Evolutionary conservation across 2,888 invertebrate species (phyloP), one percentile per base, ranked within the genome.

Genomic region (Tipula confusa): DNA sequence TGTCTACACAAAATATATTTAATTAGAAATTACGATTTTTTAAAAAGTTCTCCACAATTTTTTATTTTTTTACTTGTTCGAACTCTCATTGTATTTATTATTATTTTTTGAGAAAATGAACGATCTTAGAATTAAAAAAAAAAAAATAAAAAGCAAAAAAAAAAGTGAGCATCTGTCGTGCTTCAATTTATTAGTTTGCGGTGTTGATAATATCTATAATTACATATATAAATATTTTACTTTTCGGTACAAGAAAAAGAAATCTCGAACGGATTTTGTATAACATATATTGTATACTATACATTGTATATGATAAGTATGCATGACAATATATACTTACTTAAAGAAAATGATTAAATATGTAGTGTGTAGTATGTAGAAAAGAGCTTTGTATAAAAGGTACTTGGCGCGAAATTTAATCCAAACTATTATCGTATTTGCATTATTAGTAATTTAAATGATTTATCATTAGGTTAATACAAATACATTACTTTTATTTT

Each of bases 161-260:
- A 64, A 64, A 64, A 64, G 0, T 64, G 64, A 24, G 64, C 64
- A 64, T 64, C 24, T 64, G 64, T 64, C 64, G 64, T 64, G 64
- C 64, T 9, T 64, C 64, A 64, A 64, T 64, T 64, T 64, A 64
- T 64, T 64, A 64, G 64, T 64, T 64, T 43, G 18, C 64, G 64
- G 64, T 24, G 64, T 1, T 64, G 64, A 64, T 64, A 64, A 64
- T 64, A 64, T 64, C 64, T 64, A 64, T 64, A 64, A 64, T 64
- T 64, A 64, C 24, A 64, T 38, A 64, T 64, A 64, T 64, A 64
- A 64, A 64, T 64, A 64, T 64, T 5, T 64, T 64, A 9, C 24
- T 18, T 9, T 64, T 64, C 24, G 24, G 24, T 3, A 64, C 64
- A 64, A 64, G 64, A 18, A 24, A 24, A 64, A 18, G 3, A 24